Evolutionary conservation across 2,888 invertebrate species (phyloP).

Genomic region (Xylota segnis): DNA sequence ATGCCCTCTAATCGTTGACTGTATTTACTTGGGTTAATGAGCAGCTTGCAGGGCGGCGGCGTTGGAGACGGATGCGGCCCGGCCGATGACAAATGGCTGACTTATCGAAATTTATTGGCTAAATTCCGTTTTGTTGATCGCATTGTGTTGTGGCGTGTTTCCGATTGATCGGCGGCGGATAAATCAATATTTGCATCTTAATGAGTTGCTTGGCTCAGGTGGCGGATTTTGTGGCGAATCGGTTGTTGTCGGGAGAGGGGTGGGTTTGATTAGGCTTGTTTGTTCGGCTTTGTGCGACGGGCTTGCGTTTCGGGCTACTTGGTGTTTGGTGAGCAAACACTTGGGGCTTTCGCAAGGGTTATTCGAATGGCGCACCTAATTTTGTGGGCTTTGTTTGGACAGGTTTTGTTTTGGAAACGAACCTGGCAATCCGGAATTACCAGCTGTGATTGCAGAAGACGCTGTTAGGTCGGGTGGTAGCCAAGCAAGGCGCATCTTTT

Average conservation of each 20-base stretch:
- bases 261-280: neutral
- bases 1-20: conserved; percentile 61
- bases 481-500: too few species aligned
- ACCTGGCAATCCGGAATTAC: too few species aligned
- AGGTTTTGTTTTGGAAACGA: too few species aligned
- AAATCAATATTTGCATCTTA: conserved; percentile 66
- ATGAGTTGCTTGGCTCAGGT: conserved; percentile 32
- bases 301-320: neutral
- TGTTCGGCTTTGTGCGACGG: neutral
- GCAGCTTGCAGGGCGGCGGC: conserved; percentile 60
- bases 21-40: conserved; percentile 74
- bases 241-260: neutral
- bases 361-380: too few species aligned
- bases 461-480: too few species aligned
- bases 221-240: neutral
- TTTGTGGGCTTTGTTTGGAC: too few species aligned
- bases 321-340: neutral
- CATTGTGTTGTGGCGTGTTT: conserved; percentile 16
- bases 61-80: conserved; percentile 22
- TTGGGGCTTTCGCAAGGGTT: neutral
- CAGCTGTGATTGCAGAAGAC: too few species aligned
- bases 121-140: conserved; percentile 35
- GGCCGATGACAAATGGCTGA: conserved; percentile 40
- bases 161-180: conserved; percentile 10
- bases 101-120: conserved; percentile 48